Evolutionary conservation across 2,113 vertebrate species (phyloP), one percentile per base, ranked within the genome.

Genomic region (Sprattus sprattus): DNA sequence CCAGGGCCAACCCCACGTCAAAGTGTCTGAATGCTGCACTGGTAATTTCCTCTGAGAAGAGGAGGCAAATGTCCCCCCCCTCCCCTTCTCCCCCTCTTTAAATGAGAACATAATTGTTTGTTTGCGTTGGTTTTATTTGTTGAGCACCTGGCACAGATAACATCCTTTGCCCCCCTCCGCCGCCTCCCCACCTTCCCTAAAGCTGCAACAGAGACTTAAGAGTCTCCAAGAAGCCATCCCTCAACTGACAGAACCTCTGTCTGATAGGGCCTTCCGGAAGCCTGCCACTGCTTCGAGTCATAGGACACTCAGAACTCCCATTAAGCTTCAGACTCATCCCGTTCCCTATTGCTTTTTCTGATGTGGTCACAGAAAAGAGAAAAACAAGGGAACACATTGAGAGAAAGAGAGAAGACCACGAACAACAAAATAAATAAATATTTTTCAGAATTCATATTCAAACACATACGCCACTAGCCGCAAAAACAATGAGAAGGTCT

Each of bases 111-210:
- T 39, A 39, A 78, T 78, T 5, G 71, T 39, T 78, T 32, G 71
- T 78, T 78, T 80, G 32, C 82, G 87, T 88, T 81, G 16, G n/a
- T 64, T 80, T 88, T 85, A 83, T 86, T 64, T 39, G 25, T 57
- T 84, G 81, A 84, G 85, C 88, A 90, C 87, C 87, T 87, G 86
- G 82, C 87, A 57, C 87, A 82, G 84, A 89, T 83, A 81, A 28
- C 60, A 71, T 82, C 22, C 80, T 89, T 86, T 88, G 88, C 2
- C 28, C 39, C 89, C 88, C 85, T 81, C 80, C 64, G 39, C 39
- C 39, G 39, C 39, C 39, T 39, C 28, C 46, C 10, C 54, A 45
- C 81, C 81, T 28, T 78, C 82, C 87, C 71, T 81, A 60, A 71
- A 81, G 60, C 25, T 45, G 81, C 86, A 85, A 82, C 11, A 13